Evolutionary conservation across 2,113 vertebrate genomes (phyloP).

Genomic region (Paradisaea rubra): DNA sequence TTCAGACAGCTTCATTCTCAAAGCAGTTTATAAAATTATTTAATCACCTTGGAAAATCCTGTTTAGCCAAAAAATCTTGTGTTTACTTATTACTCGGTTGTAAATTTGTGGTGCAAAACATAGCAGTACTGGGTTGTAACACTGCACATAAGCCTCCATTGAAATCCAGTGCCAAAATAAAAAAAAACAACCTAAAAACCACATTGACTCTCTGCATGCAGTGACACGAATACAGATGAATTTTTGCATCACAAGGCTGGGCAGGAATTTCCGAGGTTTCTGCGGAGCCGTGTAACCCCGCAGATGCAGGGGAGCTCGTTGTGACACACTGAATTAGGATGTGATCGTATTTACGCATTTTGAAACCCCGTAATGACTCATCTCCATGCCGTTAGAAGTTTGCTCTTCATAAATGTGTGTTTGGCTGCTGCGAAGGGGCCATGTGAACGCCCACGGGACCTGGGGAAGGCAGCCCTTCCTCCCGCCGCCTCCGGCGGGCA

Average conservation of each 20-base stretch:
- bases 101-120: constrained; percentile 3
- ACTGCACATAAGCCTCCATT: background rate
- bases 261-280: constrained; percentile 36
- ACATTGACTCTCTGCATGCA: background rate
- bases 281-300: background rate
- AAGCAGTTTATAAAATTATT: constrained; percentile 22
- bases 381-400: constrained; percentile 45
- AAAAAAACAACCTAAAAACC: background rate
- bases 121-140: background rate
- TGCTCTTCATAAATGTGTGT: background rate
- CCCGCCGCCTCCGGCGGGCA: background rate
- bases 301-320: background rate
- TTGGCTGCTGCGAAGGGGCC: constrained; percentile 16
- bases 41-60: constrained; percentile 49
- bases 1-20: constrained; percentile 17
- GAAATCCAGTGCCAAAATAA: background rate
- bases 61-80: background rate
- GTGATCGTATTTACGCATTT: constrained; percentile 72
- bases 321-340: constrained; percentile 64
- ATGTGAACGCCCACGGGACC: background rate
- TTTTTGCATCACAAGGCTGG: background rate
- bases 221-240: background rate
- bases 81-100: background rate
- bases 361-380: constrained; percentile 80
- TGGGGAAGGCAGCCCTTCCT: background rate